phyloP scores from a whole-genome alignment of 2,797 vertebrate species.

The Danio choprae region DNA sequence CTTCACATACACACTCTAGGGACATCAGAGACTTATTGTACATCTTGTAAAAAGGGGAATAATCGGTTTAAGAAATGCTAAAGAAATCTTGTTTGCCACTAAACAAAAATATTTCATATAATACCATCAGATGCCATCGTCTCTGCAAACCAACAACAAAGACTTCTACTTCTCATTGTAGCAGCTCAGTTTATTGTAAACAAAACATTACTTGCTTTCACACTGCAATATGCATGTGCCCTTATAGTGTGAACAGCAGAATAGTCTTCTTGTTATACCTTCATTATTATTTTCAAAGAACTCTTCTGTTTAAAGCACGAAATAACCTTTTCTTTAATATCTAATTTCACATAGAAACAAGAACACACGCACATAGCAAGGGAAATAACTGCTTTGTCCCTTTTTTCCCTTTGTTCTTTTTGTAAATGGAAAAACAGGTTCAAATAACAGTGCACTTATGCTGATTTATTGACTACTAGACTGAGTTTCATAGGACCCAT shows the following conservation, averaged over 20 bases:
- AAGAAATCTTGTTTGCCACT: not conserved
- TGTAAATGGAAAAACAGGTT: slow-evolving; percentile 44
- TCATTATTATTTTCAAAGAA: not conserved
- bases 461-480: slow-evolving; percentile 58
- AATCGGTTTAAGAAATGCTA: too few species aligned
- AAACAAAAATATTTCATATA: not conserved
- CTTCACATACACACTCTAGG: too few species aligned
- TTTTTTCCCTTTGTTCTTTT: slow-evolving; percentile 9
- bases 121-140: not conserved
- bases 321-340: not conserved
- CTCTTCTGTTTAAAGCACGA: not conserved
- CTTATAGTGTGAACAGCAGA: not conserved
- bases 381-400: slow-evolving; percentile 10
- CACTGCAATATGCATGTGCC: not conserved
- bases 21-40: too few species aligned
- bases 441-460: slow-evolving; percentile 52
- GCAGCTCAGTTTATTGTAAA: not conserved
- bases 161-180: not conserved
- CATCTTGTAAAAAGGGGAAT: too few species aligned
- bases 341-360: not conserved
- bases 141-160: not conserved
- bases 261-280: not conserved
- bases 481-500: slow-evolving; percentile 56
- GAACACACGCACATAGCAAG: not conserved
- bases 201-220: not conserved